A percentile compares a stretch with the other conserved stretches of the same genome.
Evolutionary conservation across 92 coral and sea anemone species (phyloP).

Genomic region (Paramuricea clavata): DNA sequence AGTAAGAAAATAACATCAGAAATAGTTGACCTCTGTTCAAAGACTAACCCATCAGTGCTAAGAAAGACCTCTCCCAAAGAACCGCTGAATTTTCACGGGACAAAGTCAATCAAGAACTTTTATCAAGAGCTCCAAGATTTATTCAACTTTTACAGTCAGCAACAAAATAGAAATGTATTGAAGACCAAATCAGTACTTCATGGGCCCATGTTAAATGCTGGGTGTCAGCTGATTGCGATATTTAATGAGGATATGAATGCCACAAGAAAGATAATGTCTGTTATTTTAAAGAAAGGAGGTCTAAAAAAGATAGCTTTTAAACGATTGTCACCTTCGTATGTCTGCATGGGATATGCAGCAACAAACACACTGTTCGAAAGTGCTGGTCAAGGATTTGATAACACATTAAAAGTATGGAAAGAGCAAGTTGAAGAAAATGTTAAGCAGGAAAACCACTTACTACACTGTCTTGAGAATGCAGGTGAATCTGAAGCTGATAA

Average conservation of each 20-base stretch:
- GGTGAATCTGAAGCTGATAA: constrained; percentile 13
- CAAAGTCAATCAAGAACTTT: too few relatives aligned
- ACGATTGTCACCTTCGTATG: constrained; percentile 49
- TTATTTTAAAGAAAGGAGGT: constrained; percentile 62
- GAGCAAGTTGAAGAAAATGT: constrained; percentile 33
- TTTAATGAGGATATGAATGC: constrained; percentile 62
- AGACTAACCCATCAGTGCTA: constrained; percentile 9
- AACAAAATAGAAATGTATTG: constrained; percentile 41
- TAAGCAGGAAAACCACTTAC: too few relatives aligned
- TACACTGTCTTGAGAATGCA: constrained; percentile 27
- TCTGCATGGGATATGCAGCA: constrained; percentile 64
- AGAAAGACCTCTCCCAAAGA: constrained; percentile 13
- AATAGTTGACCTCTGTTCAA: neutral
- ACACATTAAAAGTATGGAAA: too few relatives aligned
- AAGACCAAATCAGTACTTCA: constrained; percentile 31
- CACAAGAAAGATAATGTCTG: constrained; percentile 49
- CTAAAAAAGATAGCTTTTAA: constrained; percentile 61
- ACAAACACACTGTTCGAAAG: constrained; percentile 57
- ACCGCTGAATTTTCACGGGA: neutral
- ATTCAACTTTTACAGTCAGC: too few relatives aligned
- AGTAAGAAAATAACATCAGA: constrained; percentile 7
- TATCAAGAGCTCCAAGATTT: too few relatives aligned
- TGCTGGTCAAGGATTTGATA: constrained; percentile 60
- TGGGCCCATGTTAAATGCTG: constrained; percentile 48
- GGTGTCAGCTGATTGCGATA: constrained; percentile 42